These are phyloP conservation scores for Agriopis aurantiaria DNA, from an alignment of 2,888 invertebrate genomes.

Conservation along the genomic window DNA sequence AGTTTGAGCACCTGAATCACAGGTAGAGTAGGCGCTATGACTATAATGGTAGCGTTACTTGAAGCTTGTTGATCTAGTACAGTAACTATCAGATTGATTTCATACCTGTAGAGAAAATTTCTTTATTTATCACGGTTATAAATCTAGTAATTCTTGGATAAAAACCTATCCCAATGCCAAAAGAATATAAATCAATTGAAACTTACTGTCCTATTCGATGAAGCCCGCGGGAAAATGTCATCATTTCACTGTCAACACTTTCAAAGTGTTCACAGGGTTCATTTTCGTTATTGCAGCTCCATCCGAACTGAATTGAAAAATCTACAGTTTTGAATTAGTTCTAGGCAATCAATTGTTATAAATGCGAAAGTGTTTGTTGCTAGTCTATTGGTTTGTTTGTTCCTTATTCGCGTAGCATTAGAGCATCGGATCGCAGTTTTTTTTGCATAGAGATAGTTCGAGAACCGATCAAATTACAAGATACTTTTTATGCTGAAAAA, in stretches of 20 bases:
- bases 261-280: slow-evolving; percentile 49
- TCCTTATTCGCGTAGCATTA: no score
- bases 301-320: slow-evolving; percentile 52
- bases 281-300: slow-evolving; percentile 53
- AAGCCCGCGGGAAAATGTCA: slow-evolving; percentile 56
- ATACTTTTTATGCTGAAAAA: no score
- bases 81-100: slow-evolving; percentile 49
- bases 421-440: no score
- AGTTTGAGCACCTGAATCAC: slow-evolving; percentile 55
- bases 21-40: slow-evolving; percentile 53
- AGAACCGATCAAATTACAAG: no score
- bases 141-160: background rate
- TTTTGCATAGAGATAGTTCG: no score
- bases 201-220: slow-evolving; percentile 58
- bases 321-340: background rate
- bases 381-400: no score
- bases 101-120: slow-evolving; percentile 51
- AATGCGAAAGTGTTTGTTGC: no score
- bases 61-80: slow-evolving; percentile 47
- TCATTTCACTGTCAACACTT: slow-evolving; percentile 39
- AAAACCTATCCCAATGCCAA: background rate
- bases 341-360: no score
- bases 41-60: slow-evolving; percentile 47
- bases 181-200: background rate
- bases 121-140: no score